phyloP scores from a whole-genome alignment of 2,888 invertebrate species.

The Cybosia mesomella region DNA sequence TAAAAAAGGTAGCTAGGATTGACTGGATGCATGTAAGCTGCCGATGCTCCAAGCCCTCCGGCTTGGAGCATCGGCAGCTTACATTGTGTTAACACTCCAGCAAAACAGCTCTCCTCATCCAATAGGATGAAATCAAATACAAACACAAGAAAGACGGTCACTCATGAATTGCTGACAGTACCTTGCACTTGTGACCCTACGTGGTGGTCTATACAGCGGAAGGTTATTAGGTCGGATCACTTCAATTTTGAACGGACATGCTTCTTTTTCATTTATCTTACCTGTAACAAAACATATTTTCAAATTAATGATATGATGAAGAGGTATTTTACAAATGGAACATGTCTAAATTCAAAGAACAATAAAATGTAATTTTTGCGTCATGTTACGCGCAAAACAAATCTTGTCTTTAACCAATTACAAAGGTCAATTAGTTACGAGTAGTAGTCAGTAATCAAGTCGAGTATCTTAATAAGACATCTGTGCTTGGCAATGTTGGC shows the following conservation, averaged over 20 bases:
- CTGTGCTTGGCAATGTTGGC: conserved; percentile 7
- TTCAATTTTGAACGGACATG: background rate
- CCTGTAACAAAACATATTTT: conserved; percentile 3
- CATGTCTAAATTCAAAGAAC: background rate
- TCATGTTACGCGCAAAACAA: conserved; percentile 20
- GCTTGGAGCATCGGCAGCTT: background rate
- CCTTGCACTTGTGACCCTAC: background rate
- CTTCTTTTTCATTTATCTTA: background rate
- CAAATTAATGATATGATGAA: background rate
- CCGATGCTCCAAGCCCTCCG: too few species aligned
- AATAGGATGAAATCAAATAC: too few species aligned
- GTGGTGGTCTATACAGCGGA: background rate
- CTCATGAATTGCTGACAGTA: background rate
- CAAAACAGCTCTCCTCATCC: too few species aligned
- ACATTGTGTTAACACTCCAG: background rate
- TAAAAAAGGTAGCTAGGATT: background rate
- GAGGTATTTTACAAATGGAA: background rate
- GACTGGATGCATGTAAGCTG: background rate
- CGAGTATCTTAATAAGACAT: conserved; percentile 16
- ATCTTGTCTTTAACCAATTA: conserved; percentile 21
- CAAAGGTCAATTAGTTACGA: conserved; percentile 24
- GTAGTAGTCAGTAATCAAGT: conserved; percentile 14
- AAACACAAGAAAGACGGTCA: background rate
- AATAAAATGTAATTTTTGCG: background rate
- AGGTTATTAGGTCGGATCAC: too few species aligned